Percentiles rank a stretch among this genome's conserved stretches.
phyloP scores from a whole-genome alignment of 2,113 vertebrate species.

The Acrocephalus arundinaceus region DNA sequence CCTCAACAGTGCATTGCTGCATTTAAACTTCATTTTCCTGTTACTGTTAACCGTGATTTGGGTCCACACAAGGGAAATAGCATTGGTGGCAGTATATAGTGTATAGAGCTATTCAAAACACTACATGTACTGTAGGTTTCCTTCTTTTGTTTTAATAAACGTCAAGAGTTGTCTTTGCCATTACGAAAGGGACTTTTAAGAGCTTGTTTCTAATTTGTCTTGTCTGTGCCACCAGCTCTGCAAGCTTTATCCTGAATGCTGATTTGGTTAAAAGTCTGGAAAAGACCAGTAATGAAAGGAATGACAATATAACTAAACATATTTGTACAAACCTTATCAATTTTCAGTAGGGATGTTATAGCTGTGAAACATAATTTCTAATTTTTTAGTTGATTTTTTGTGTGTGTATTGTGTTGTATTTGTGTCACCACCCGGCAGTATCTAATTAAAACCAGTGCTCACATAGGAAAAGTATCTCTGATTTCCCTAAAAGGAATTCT shows the following conservation, averaged over 20 bases:
- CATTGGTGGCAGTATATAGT: not conserved
- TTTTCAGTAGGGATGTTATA: not conserved
- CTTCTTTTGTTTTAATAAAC: not conserved
- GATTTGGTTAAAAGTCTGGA: not conserved
- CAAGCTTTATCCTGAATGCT: not conserved
- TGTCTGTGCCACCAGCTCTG: not conserved
- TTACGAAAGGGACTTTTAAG: not conserved
- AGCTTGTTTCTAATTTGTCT: not conserved
- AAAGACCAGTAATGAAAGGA: not conserved
- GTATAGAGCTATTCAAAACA: not conserved
- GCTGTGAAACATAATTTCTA: not conserved
- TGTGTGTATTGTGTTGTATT: not conserved
- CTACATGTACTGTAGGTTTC: rapidly evolving
- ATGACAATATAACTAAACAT: not conserved
- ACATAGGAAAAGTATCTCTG: not conserved
- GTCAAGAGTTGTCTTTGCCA: not conserved
- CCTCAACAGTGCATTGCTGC: not conserved
- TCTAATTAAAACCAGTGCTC: not conserved
- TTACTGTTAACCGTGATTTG: not conserved
- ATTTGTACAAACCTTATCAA: not conserved
- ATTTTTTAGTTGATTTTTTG: not conserved
- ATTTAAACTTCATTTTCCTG: not conserved
- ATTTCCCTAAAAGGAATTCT: slow-evolving; percentile 14
- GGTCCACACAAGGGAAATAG: not conserved
- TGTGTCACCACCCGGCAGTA: not conserved